Percentiles rank a stretch among this genome's conserved stretches.
Evolutionary conservation across 2,888 invertebrate genomes (phyloP).

Genomic region (Camponotus fellah): DNA sequence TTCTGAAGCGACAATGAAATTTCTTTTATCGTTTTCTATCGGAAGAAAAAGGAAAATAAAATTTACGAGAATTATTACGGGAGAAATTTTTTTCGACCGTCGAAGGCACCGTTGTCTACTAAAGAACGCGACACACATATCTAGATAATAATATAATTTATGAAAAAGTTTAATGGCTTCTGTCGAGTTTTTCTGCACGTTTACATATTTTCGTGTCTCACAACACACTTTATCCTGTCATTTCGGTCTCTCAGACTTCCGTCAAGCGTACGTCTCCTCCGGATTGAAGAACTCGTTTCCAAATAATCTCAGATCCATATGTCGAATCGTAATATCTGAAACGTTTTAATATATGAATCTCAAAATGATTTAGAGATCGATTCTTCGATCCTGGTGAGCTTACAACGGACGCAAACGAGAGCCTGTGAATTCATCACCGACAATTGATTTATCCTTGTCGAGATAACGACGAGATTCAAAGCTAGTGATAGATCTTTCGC

Average conservation of each 20-base stretch:
- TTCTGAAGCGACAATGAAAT: neutral
- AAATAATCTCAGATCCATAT: neutral
- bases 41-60: neutral
- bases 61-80: neutral
- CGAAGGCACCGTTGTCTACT: constrained; percentile 21
- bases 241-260: constrained; percentile 32
- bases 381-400: neutral
- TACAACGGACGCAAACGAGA: neutral
- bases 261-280: constrained; percentile 13
- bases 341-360: neutral
- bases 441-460: constrained; percentile 35
- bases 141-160: constrained; percentile 48
- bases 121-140: constrained; percentile 47
- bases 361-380: neutral
- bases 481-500: constrained; percentile 32
- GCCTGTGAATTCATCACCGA: constrained; percentile 20
- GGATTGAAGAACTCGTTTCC: constrained; percentile 1
- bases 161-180: neutral
- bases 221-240: neutral
- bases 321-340: neutral
- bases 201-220: neutral
- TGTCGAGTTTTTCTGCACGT: constrained; percentile 36
- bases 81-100: constrained; percentile 4
- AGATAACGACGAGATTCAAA: constrained; percentile 26
- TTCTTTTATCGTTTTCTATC: constrained; percentile 4